Base-by-base conservation (phyloP, 2,113 vertebrate genomes). In the Neolamprologus toae region DNA sequence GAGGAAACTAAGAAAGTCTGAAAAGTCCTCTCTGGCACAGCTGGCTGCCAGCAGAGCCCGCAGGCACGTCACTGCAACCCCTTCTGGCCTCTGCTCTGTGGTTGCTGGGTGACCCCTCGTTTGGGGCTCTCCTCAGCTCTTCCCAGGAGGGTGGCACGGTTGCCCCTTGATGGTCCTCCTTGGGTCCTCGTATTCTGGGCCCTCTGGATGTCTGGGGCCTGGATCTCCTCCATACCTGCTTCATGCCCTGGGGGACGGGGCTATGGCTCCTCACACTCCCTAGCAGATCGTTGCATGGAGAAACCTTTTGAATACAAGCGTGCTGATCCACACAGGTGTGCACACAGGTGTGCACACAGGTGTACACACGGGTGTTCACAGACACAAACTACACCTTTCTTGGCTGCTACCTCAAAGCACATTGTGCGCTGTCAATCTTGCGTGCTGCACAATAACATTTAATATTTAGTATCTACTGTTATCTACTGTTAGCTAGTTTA, bases 381-480 rank as follows among this genome's bases (percentile, higher is more conserved):
- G 7, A 28, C 55, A 9, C 13, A 9, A 2, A 57, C 23, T 28
- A 16, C 7, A 26, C 4, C 21, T 26, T 55, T 55, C 21, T 55
- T 55, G 54, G 54, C 21, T 55, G 0, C 0, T 55, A 5, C 6
- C 11, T 28, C 11, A 55, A 55, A 55, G 21, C 7, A 55, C 11
- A 13, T 55, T 55, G 11, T 55, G 54, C 21, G 4, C 21, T 55
- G 11, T 55, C 11, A 1, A 8, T 55, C 21, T 55, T 55, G 11
- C 4, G 2, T 26, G 21, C 5, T 21, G 5, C 51, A 54, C n/a
- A 54, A 3, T 23, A 23, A 23, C 23, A 23, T 23, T 23, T 23
- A 23, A 23, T 23, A 23, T 23, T 23, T 23, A 23, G 23, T 23
- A 23, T 23, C 23, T 23, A 23, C 23, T 23, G 23, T 23, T 23